phyloP scores from a whole-genome alignment of 1,140 invertebrate genomes.

The Octopus sinensis region DNA sequence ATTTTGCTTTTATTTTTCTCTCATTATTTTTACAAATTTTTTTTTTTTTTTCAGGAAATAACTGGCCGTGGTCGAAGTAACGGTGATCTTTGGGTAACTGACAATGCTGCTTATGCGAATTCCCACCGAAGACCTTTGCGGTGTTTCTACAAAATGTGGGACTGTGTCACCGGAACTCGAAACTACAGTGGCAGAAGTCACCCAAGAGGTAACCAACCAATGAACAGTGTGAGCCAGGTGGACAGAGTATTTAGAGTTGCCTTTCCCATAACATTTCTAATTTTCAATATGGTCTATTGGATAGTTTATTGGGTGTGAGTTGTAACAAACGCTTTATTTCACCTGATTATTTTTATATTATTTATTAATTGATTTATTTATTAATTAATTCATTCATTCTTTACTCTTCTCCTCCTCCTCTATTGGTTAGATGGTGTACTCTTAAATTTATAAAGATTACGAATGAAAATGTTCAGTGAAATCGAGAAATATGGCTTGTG shows the following conservation, averaged over 20 bases:
- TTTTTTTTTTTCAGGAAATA: not conserved
- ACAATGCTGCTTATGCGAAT: not conserved
- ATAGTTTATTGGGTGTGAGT: not conserved
- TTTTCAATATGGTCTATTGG: slow-evolving; percentile 6
- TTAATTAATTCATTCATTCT: too few species aligned
- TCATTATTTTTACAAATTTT: too few species aligned
- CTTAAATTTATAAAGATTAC: too few species aligned
- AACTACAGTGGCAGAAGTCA: not conserved
- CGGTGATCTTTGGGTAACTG: not conserved
- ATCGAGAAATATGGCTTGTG: too few species aligned
- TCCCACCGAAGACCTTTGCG: not conserved
- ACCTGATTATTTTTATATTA: too few species aligned
- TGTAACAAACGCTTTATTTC: too few species aligned
- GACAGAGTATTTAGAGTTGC: slow-evolving; percentile 5
- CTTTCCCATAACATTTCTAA: slow-evolving; percentile 6
- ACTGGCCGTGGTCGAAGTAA: not conserved
- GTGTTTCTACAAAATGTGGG: not conserved
- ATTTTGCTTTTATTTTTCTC: too few species aligned
- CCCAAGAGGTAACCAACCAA: not conserved
- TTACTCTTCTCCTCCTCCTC: too few species aligned
- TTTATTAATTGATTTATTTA: too few species aligned
- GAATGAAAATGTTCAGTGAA: too few species aligned
- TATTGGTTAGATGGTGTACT: too few species aligned
- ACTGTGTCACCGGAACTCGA: slow-evolving; percentile 4
- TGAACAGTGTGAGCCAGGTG: slow-evolving; percentile 10